A percentile compares a stretch with the other conserved stretches of the same genome.
phyloP scores from a whole-genome alignment of 2,797 vertebrate genomes.

The Cephalopachus bancanus region DNA sequence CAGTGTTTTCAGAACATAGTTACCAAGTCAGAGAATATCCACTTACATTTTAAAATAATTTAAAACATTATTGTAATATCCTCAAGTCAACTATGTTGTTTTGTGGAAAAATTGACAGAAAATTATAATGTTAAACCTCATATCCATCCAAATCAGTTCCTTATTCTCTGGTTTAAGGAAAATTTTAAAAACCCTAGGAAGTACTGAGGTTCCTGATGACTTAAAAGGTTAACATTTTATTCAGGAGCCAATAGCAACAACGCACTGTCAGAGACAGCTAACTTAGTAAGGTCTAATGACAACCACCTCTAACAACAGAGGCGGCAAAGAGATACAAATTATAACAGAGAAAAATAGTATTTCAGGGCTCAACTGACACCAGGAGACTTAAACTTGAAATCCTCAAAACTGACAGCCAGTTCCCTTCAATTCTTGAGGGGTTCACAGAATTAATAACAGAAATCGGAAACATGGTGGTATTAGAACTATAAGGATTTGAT shows the following conservation, averaged over 20 bases:
- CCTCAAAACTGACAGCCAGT: conserved; percentile 10
- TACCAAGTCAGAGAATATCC: conserved; percentile 65
- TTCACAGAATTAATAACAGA: conserved; percentile 54
- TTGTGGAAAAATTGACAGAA: conserved; percentile 59
- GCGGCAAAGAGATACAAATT: conserved; percentile 34
- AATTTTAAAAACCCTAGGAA: conserved; percentile 30
- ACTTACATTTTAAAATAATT: conserved; percentile 75
- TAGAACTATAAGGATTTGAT: conserved; percentile 37
- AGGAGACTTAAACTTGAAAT: conserved; percentile 49
- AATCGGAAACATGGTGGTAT: conserved; percentile 31
- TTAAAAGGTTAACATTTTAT: conserved; percentile 64
- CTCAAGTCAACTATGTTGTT: conserved; percentile 66
- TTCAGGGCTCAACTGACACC: background rate
- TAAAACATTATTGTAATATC: conserved; percentile 52
- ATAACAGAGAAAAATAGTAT: conserved; percentile 14
- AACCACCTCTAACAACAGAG: conserved; percentile 42
- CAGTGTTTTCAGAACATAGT: conserved; percentile 68
- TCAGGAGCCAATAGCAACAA: conserved; percentile 37
- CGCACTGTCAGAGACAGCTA: conserved; percentile 38
- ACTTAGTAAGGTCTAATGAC: conserved; percentile 51
- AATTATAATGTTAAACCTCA: conserved; percentile 59
- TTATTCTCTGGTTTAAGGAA: conserved; percentile 68
- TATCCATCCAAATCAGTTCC: conserved; percentile 47
- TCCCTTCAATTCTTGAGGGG: conserved; percentile 37
- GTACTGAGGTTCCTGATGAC: conserved; percentile 64